These are phyloP conservation scores for Ypsolopha sequella DNA, from an alignment of 2,888 invertebrate species.

Conservation along the genomic window DNA sequence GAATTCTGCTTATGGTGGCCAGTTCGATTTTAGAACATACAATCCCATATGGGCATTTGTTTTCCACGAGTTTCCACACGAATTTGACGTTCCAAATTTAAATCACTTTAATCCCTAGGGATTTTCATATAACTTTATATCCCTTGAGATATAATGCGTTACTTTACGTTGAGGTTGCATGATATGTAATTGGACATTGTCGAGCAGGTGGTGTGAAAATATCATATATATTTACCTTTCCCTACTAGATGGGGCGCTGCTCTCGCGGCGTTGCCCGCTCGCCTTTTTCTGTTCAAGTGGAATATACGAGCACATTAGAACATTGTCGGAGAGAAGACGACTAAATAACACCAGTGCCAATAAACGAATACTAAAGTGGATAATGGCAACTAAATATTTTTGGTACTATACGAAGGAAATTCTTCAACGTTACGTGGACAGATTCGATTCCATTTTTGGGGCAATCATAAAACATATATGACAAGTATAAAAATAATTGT, in stretches of 20 bases:
- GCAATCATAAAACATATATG: neutral
- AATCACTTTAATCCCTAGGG: too few relatives aligned
- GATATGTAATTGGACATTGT: too few relatives aligned
- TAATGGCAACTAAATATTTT: conserved; percentile 49
- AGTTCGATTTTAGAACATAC: too few relatives aligned
- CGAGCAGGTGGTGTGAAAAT: too few relatives aligned
- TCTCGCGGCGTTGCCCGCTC: conserved; percentile 49
- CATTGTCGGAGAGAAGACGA: neutral
- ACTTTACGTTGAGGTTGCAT: too few relatives aligned
- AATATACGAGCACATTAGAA: conserved; percentile 19
- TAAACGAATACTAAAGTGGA: conserved; percentile 61
- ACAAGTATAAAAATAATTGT: too few relatives aligned
- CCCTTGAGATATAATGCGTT: too few relatives aligned
- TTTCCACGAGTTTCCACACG: too few relatives aligned
- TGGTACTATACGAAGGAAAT: neutral
- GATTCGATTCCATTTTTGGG: neutral
- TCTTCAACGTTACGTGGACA: neutral
- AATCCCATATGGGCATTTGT: too few relatives aligned
- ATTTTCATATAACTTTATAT: too few relatives aligned
- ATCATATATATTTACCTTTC: conserved; percentile 43
- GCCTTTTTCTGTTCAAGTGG: conserved; percentile 59
- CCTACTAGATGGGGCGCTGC: conserved; percentile 44
- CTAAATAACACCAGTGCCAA: conserved; percentile 63
- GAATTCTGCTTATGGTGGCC: too few relatives aligned
- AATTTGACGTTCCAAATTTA: too few relatives aligned